phyloP scores from a whole-genome alignment of 2,888 invertebrate species.

The Meganola albula region DNA sequence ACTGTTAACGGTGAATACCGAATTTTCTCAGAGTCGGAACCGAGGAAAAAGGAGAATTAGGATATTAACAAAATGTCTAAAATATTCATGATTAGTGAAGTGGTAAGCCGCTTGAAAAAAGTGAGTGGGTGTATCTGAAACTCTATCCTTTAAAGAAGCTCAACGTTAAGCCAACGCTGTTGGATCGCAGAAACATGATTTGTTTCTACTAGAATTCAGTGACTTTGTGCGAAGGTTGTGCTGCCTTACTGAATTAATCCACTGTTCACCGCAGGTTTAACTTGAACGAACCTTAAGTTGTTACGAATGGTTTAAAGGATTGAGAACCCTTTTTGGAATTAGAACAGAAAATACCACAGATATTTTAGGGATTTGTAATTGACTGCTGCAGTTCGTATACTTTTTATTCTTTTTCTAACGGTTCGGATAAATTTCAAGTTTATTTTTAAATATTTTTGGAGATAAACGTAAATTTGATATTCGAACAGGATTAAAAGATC shows the following conservation, averaged over 20 bases:
- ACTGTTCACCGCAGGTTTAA: slow-evolving; percentile 58
- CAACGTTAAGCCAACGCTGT: too few relatives aligned
- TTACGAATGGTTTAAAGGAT: slow-evolving; percentile 67
- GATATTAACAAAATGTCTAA: slow-evolving; percentile 72
- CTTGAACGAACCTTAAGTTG: slow-evolving; percentile 65
- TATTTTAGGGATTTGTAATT: slow-evolving; percentile 69
- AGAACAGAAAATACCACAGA: slow-evolving; percentile 56
- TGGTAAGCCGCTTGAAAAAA: slow-evolving; percentile 62
- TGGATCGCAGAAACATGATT: too few relatives aligned
- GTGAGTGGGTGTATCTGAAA: too few relatives aligned
- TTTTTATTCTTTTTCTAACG: slow-evolving; percentile 37
- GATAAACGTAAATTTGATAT: slow-evolving; percentile 49
- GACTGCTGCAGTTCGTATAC: slow-evolving; percentile 54
- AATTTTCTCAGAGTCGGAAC: slow-evolving; percentile 57
- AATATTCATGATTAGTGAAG: slow-evolving; percentile 69
- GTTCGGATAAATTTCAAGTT: slow-evolving; percentile 52
- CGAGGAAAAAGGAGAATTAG: slow-evolving; percentile 66
- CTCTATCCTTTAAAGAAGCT: too few relatives aligned
- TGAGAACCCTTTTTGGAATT: slow-evolving; percentile 58
- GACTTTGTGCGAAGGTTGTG: too few relatives aligned
- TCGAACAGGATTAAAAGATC: slow-evolving; percentile 52
- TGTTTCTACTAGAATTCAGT: too few relatives aligned
- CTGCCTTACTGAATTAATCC: slow-evolving; percentile 54
- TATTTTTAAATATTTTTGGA: slow-evolving; percentile 47
- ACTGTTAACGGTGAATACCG: slow-evolving; percentile 75